Evolutionary conservation across 2,888 invertebrate genomes (phyloP).

Genomic region (Synanthedon vespiformis): DNA sequence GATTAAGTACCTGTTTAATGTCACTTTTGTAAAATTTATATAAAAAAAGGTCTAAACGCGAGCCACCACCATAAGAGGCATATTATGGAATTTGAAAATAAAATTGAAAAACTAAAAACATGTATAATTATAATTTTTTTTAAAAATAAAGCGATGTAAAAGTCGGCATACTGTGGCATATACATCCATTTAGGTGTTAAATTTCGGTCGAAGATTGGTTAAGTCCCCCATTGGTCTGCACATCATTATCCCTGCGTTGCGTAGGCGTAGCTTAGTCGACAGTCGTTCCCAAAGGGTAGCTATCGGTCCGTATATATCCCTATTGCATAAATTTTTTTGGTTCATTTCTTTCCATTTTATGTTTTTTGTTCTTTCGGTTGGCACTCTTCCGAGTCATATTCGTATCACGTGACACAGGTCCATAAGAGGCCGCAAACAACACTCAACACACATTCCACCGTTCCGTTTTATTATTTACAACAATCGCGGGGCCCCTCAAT

Average conservation of each 20-base stretch:
- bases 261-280: conserved; percentile 45
- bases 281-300: conserved; percentile 37
- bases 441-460: conserved; percentile 44
- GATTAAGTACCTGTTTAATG: conserved; percentile 32
- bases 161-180: conserved; percentile 20
- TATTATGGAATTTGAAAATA: conserved; percentile 43
- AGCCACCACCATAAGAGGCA: conserved; percentile 44
- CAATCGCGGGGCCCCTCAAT: conserved; percentile 31
- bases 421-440: conserved; percentile 36
- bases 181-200: conserved; percentile 17
- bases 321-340: conserved; percentile 16
- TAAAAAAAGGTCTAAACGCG: conserved; percentile 26
- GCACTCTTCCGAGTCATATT: conserved; percentile 60
- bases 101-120: conserved; percentile 19
- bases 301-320: conserved; percentile 13
- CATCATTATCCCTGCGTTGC: conserved; percentile 42
- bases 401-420: conserved; percentile 56
- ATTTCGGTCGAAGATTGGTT: conserved; percentile 13
- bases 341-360: conserved; percentile 17
- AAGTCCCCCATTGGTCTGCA: conserved; percentile 26
- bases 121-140: conserved; percentile 6
- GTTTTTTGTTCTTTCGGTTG: conserved; percentile 27
- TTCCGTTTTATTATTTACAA: conserved; percentile 25
- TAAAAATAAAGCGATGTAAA: conserved; percentile 11
- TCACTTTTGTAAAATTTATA: conserved; percentile 15